Base-by-base conservation (phyloP, 2,888 invertebrate species). In the Cistogaster globosa region DNA sequence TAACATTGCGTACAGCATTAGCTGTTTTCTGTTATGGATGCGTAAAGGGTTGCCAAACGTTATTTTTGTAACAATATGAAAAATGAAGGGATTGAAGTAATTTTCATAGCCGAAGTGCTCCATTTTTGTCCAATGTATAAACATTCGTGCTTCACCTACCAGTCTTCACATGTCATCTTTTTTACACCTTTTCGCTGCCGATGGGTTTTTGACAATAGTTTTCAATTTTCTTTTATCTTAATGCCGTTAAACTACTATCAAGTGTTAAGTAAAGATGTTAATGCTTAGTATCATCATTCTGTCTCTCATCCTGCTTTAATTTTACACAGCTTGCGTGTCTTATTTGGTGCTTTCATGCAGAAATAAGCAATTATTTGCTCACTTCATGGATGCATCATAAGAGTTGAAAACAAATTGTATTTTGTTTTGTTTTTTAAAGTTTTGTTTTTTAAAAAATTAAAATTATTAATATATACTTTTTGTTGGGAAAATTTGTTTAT, bases 291-390 rank as follows among this genome's bases (percentile, higher is more conserved):
- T 51, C 51, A 75, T 62, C 55, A 57, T 63, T 2, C 45, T 72
- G 36, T 45, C 62, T 57, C 60, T 62, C 62, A 55, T 63, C 11
- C 45, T 72, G 65, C 42, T 58, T 42, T 42, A 78, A 53, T 42
- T 32, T 11, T 32, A 32, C 53, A 63, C 48, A 63, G 57, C 65
- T 60, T 79, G 51, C 68, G 38, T 72, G 69, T 83, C 55, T 76
- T 65, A 65, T 76, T 48, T 69, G 63, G 57, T 87, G 83, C 62
- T 83, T 82, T 79, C 86, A 84, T 84, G 84, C 63, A 77, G 78
- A 86, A 87, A 83, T 77, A 82, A 83, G 82, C 84, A 86, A 86
- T 84, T 86, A 86, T 87, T 84, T 86, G 74, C 71, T 77, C 36
- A 77, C 78, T 78, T 69, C 74, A 75, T 57, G 38, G 57, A n/a